Percentiles rank a stretch among this genome's conserved stretches.
phyloP scores from a whole-genome alignment of 2,113 vertebrate genomes.

The Dicrurus megarhynchus region DNA sequence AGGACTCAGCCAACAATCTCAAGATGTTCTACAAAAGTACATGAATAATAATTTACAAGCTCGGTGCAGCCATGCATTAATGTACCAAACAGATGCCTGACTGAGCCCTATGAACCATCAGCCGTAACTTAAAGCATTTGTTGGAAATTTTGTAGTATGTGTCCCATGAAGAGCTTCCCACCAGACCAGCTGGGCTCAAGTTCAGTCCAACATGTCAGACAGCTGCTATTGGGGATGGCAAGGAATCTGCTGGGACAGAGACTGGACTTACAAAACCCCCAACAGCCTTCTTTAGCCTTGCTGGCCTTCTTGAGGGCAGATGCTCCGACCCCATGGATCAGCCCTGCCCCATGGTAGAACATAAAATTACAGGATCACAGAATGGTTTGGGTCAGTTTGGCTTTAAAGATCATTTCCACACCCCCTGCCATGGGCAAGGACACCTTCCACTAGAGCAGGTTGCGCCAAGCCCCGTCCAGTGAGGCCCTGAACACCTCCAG shows the following conservation, averaged over 20 bases:
- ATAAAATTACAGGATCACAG: neutral
- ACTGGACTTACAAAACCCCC: neutral
- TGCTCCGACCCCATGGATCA: neutral
- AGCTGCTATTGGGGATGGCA: neutral
- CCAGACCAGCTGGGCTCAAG: neutral
- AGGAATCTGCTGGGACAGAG: neutral
- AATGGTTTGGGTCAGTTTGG: neutral
- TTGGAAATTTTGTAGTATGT: neutral
- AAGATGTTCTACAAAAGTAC: neutral
- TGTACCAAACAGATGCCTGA: neutral
- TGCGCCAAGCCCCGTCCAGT: neutral
- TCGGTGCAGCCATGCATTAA: neutral
- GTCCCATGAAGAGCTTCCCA: neutral
- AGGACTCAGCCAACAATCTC: neutral
- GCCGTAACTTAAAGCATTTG: neutral
- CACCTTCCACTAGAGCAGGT: neutral
- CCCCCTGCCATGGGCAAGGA: neutral
- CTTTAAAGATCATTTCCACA: neutral
- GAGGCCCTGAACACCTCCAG: neutral
- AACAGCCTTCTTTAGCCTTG: neutral
- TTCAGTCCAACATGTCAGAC: neutral
- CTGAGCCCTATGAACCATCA: neutral
- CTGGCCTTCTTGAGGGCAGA: neutral
- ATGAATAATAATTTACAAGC: neutral
- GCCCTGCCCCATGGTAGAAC: neutral